Evolutionary conservation across 2,113 vertebrate genomes (phyloP), one percentile per base, ranked within the genome.

Genomic region (Shinisaurus crocodilurus): DNA sequence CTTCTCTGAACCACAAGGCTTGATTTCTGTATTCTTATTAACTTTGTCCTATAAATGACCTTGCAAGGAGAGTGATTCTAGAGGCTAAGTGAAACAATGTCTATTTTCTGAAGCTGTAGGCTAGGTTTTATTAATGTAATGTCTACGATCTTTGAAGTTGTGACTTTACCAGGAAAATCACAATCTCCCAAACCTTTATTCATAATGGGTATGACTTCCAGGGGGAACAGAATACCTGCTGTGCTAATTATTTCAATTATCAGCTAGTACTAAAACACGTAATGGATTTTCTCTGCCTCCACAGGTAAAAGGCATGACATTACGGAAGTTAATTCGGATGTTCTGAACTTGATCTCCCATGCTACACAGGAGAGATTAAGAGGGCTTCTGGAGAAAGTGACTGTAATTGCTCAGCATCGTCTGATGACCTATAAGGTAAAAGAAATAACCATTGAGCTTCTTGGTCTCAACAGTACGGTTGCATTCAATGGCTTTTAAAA

Each of bases 161-260:
- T 98, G 98, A 98, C 98, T 98, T 98, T 98, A 98, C 98, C 97
- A 98, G 98, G 98, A 98, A 99, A 99, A 98, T 98, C 98, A 98
- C 99, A 98, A 99, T 99, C 98, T 99, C 97, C 87, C 97, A 98
- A 98, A 98, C 98, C 98, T 98, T 98, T 98, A 98, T 99, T 98
- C 98, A 97, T 99, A 99, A 99, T 98, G 98, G 98, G 97, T 98
- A 98, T 98, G 98, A 98, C 98, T 99, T 99, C 98, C 98, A 98
- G 98, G 98, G 98, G 98, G 98, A 98, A 98, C 98, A 97, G 98
- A 98, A 98, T 98, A 98, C 98, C 98, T 97, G 98, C 98, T 99
- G 98, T 98, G 98, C 98, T 99, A 99, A 99, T 99, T 99, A 98
- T 98, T 99, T 98, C 98, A 97, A 98, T 98, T 98, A 98, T 98